Evolutionary conservation across 1,140 invertebrate species (phyloP), one percentile per base, ranked within the genome.

Genomic region (Sinella curviseta): DNA sequence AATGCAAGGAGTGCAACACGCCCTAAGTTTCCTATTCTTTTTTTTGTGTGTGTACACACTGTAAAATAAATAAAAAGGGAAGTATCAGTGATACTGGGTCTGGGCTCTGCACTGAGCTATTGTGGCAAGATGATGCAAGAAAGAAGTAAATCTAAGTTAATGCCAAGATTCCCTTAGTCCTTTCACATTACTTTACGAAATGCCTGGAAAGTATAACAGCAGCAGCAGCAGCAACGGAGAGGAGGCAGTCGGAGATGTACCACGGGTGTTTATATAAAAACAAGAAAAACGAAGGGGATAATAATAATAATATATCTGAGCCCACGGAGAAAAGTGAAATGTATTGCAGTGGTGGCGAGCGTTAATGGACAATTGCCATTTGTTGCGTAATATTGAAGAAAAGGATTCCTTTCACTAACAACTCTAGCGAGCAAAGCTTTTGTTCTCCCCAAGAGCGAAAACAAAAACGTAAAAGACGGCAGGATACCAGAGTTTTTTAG

Each of bases 361-460:
- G 26, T 70, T 70, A 70, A 70, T 70, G 65, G 65, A 70, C 28
- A 33, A 70, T 70, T 70, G 65, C 65, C 65, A 70, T 70, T 70
- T 70, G 31, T 70, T 70, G 65, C 65, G 65, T 33, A 31, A 70
- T 30, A 70, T 33, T 30, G 28, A 70, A 33, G 39, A 48, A 48
- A 48, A 48, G 8, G 39, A 20, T 48, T 12, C 39, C 39, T 48
- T 20, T 12, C 20, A 12, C 39, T 48, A 8, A 48, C 39, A 48
- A n/a, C n/a, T n/a, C n/a, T n/a, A n/a, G n/a, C n/a, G n/a, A n/a
- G n/a, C n/a, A n/a, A n/a, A n/a, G n/a, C n/a, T n/a, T n/a, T n/a
- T n/a, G n/a, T n/a, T n/a, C n/a, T n/a, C n/a, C n/a, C n/a, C n/a
- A n/a, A n/a, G n/a, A n/a, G n/a, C n/a, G n/a, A n/a, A n/a, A n/a